A percentile compares a stretch with the other conserved stretches of the same genome.
phyloP scores from a whole-genome alignment of 2,888 invertebrate genomes.

The Listrodromus nycthemerus region DNA sequence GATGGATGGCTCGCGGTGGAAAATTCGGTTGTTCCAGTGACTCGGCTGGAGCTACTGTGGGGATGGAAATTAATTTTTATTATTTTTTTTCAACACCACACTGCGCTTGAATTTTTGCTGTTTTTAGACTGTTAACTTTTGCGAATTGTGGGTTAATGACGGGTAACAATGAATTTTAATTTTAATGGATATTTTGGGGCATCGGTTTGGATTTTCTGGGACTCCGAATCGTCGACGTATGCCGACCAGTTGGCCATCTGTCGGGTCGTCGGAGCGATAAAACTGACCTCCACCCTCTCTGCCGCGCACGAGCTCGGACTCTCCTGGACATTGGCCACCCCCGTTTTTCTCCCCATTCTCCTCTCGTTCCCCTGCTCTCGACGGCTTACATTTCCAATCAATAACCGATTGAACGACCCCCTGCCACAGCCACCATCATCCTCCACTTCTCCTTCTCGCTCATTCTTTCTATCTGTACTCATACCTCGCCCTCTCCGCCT shows the following conservation, averaged over 20 bases:
- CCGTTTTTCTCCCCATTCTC: slow-evolving; percentile 64
- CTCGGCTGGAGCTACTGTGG: too few relatives aligned
- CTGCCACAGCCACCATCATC: slow-evolving; percentile 72
- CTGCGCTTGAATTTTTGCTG: too few relatives aligned
- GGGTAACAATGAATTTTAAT: neutral
- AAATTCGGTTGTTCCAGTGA: too few relatives aligned
- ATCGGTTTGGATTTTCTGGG: slow-evolving; percentile 67
- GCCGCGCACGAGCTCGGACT: slow-evolving; percentile 55
- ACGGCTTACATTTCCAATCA: slow-evolving; percentile 83
- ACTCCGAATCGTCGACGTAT: slow-evolving; percentile 68
- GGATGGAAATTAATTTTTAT: too few relatives aligned
- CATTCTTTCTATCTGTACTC: slow-evolving; percentile 49
- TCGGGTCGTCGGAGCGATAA: slow-evolving; percentile 75
- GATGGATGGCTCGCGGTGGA: neutral
- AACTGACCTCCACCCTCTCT: slow-evolving; percentile 73
- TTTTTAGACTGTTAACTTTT: too few relatives aligned
- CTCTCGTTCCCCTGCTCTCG: slow-evolving; percentile 69
- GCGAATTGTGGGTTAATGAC: too few relatives aligned
- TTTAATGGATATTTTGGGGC: neutral
- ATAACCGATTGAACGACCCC: slow-evolving; percentile 83
- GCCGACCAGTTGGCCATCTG: slow-evolving; percentile 82
- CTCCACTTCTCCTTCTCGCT: slow-evolving; percentile 51
- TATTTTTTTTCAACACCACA: too few relatives aligned
- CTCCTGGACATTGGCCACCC: slow-evolving; percentile 63
- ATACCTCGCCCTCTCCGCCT: slow-evolving; percentile 49